Conservation (phyloP, 2,888 invertebrate genomes). For the Laothoe populi region DNA sequence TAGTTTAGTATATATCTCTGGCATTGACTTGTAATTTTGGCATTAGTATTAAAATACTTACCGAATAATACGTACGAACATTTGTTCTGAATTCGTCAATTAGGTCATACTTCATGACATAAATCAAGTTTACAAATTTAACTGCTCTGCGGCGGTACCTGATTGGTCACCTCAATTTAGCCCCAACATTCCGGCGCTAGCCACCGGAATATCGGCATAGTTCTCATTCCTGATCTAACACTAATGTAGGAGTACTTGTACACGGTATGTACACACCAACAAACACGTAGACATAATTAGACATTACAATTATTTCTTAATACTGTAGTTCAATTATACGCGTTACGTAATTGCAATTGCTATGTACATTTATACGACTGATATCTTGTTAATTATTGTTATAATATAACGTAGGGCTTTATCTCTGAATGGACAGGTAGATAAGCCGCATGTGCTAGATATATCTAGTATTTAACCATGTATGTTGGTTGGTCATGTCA, state of each 20-base stretch:
- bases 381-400: not conserved
- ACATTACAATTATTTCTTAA: constrained; percentile 23
- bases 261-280: not conserved
- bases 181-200: constrained; percentile 64
- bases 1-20: too few relatives aligned
- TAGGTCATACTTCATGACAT: too few relatives aligned
- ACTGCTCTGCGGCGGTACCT: constrained; percentile 33
- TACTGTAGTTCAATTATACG: constrained; percentile 21
- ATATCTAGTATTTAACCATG: not conserved
- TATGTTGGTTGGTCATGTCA: not conserved
- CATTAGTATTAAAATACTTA: too few relatives aligned
- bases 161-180: constrained; percentile 64
- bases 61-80: too few relatives aligned
- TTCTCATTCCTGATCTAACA: constrained; percentile 60
- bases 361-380: constrained; percentile 1
- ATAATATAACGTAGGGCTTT: not conserved
- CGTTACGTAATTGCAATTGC: constrained; percentile 14
- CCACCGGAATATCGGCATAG: constrained; percentile 67
- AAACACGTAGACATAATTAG: constrained; percentile 1
- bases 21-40: too few relatives aligned
- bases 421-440: not conserved
- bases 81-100: too few relatives aligned
- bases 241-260: constrained; percentile 41
- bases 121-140: too few relatives aligned
- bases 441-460: not conserved